Evolutionary conservation across 2,113 vertebrate genomes (phyloP).

Genomic region (Hemichromis elongatus): DNA sequence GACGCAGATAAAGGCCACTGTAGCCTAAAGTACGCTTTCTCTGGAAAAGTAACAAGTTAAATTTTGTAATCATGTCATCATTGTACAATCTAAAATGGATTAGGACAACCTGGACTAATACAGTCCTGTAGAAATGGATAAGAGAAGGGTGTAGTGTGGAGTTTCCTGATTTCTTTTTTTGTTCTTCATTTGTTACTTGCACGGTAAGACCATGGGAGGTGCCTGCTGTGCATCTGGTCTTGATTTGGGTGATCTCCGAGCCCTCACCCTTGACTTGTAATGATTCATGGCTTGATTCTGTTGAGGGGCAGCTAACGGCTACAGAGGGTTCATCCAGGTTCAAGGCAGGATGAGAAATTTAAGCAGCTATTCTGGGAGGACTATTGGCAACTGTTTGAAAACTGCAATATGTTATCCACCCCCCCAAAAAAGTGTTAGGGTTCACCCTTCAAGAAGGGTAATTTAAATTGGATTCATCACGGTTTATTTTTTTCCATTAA

Average conservation of each 20-base stretch:
- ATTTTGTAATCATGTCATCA: not conserved
- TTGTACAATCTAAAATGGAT: not conserved
- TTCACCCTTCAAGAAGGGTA: not conserved
- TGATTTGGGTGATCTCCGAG: constrained; percentile 56
- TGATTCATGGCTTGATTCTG: constrained; percentile 62
- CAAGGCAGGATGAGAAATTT: constrained; percentile 46
- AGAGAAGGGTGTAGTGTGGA: not conserved
- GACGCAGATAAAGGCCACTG: constrained; percentile 17
- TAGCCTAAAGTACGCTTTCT: not conserved
- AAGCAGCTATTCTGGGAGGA: constrained; percentile 37
- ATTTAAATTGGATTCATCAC: not conserved
- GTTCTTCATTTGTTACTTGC: constrained; percentile 5
- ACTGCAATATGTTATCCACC: not conserved
- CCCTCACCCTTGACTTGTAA: constrained; percentile 59
- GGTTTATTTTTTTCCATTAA: not conserved
- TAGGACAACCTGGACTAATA: not conserved
- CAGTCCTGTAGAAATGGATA: not conserved
- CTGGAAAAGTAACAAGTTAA: not conserved
- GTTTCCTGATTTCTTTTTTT: not conserved
- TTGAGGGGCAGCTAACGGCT: constrained; percentile 54
- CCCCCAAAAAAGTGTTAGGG: not conserved
- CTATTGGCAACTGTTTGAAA: constrained; percentile 3
- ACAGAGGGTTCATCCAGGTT: constrained; percentile 66
- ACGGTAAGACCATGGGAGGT: constrained; percentile 33
- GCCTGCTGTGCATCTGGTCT: constrained; percentile 57